Evolutionary conservation across 2,888 invertebrate genomes (phyloP).

Genomic region (Sericinus montela): DNA sequence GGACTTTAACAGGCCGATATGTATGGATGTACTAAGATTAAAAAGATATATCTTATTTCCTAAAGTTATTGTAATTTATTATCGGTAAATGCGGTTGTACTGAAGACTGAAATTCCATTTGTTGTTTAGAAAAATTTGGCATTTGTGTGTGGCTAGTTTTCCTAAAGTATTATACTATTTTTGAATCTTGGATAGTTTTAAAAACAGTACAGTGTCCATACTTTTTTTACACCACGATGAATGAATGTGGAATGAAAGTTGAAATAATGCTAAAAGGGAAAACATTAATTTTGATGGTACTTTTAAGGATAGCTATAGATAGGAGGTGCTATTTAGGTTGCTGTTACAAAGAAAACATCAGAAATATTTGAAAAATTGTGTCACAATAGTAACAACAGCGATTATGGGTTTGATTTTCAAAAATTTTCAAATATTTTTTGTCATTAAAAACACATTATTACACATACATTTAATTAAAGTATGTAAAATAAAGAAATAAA

Average conservation of each 20-base stretch:
- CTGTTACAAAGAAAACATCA: no score
- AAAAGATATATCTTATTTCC: no score
- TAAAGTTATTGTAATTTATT: no score
- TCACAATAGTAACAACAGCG: not conserved
- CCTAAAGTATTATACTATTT: conserved; percentile 3
- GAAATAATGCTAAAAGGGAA: no score
- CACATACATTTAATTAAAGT: no score
- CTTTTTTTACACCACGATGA: conserved; percentile 1
- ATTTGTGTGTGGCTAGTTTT: conserved; percentile 3
- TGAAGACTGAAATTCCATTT: conserved; percentile 1
- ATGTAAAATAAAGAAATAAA: no score
- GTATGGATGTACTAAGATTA: no score
- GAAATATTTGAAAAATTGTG: not conserved
- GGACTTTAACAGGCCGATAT: no score
- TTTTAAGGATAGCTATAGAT: not conserved
- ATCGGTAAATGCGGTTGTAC: conserved; percentile 1
- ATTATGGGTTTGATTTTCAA: no score
- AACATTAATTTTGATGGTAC: not conserved
- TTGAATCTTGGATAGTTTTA: not conserved
- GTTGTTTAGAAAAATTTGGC: not conserved
- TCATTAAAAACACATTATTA: no score
- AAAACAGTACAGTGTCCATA: not conserved
- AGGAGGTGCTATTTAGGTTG: no score
- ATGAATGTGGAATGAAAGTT: not conserved
- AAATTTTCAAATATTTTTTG: no score